Evolutionary conservation across 2,888 invertebrate species (phyloP).

Genomic region (Pyrrhia umbra): DNA sequence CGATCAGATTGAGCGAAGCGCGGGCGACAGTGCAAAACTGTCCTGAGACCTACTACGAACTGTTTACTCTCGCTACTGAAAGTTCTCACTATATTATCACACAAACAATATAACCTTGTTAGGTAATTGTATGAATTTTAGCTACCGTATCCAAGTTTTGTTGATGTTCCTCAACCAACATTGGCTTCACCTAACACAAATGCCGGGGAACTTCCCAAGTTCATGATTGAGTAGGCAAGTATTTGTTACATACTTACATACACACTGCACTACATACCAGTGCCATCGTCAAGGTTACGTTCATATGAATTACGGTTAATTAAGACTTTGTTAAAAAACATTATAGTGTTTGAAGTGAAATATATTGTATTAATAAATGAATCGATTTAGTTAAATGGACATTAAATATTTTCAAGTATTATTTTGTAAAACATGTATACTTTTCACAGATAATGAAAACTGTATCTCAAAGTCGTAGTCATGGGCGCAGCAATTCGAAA

Average conservation of each 20-base stretch:
- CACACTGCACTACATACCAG: too few species aligned
- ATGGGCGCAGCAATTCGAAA: too few species aligned
- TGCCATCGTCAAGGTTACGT: too few species aligned
- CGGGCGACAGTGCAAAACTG: slow-evolving; percentile 68
- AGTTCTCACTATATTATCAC: slow-evolving; percentile 30
- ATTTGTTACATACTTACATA: background rate
- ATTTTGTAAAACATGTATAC: too few species aligned
- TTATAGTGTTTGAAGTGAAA: too few species aligned
- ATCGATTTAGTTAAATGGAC: too few species aligned
- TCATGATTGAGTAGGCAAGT: slow-evolving; percentile 29
- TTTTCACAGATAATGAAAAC: too few species aligned
- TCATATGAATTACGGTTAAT: background rate
- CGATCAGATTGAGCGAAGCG: slow-evolving; percentile 71
- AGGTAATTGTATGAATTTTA: slow-evolving; percentile 18
- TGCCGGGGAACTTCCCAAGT: slow-evolving; percentile 29
- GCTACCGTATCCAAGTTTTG: slow-evolving; percentile 12
- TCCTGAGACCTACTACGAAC: slow-evolving; percentile 40
- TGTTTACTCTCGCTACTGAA: background rate
- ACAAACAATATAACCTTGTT: background rate
- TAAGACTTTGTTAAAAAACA: too few species aligned
- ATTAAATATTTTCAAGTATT: too few species aligned
- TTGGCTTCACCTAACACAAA: slow-evolving; percentile 36
- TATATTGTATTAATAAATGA: too few species aligned
- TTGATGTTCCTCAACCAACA: slow-evolving; percentile 37
- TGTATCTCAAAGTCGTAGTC: background rate